A percentile compares a stretch with the other conserved stretches of the same genome.
phyloP scores from a whole-genome alignment of 2,888 invertebrate genomes.

The Epinotia brunnichana region DNA sequence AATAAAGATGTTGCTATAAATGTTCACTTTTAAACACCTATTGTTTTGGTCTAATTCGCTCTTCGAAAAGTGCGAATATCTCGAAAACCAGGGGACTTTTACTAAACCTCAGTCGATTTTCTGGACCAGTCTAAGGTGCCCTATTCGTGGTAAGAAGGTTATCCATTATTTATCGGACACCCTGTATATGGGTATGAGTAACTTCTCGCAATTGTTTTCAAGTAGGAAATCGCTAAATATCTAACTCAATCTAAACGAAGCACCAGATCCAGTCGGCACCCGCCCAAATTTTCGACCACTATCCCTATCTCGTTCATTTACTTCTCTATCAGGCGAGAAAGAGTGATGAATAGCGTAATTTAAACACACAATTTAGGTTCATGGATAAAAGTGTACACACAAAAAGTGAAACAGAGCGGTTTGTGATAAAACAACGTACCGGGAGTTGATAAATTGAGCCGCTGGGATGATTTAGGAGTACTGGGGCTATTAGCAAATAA shows the following conservation, averaged over 20 bases:
- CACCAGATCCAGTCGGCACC: constrained; percentile 13
- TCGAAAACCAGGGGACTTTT: too few species aligned
- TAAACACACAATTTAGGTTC: not conserved
- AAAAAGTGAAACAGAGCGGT: constrained; percentile 41
- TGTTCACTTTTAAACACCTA: too few species aligned
- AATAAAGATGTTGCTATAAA: too few species aligned
- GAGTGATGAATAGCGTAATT: not conserved
- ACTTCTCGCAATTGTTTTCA: not conserved
- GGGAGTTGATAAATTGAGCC: constrained; percentile 35
- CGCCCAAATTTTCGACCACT: constrained; percentile 13
- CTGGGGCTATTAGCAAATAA: constrained; percentile 3
- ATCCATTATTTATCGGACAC: too few species aligned
- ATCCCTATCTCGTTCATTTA: constrained; percentile 7
- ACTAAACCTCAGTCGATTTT: too few species aligned
- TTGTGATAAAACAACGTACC: constrained; percentile 39
- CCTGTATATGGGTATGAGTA: too few species aligned
- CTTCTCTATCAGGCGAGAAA: constrained; percentile 1
- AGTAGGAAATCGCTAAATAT: not conserved
- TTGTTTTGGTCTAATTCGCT: too few species aligned
- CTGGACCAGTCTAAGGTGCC: too few species aligned
- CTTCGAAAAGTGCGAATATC: too few species aligned
- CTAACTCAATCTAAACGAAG: constrained; percentile 14
- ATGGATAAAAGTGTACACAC: constrained; percentile 13
- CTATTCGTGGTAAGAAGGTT: too few species aligned
- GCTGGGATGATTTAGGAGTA: constrained; percentile 37